Evolutionary conservation across 2,888 invertebrate species (phyloP), one percentile per base, ranked within the genome.

Genomic region (Cheilosia vulpina): DNA sequence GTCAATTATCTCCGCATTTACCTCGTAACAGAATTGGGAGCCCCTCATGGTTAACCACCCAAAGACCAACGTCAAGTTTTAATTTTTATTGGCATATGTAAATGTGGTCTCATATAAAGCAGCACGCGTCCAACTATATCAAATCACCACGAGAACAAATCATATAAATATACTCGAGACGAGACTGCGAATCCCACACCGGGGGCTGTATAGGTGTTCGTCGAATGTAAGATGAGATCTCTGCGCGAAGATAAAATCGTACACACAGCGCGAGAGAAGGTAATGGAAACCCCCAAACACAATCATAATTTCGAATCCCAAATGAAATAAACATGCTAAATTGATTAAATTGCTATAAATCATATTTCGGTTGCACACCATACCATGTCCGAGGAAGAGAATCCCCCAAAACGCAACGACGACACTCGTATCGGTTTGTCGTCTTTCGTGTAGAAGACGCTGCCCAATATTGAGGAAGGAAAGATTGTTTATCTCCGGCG

Each of bases 341-440:
- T 90, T 90, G 90, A 91, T 91, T 90, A 90, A 90, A 90, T 89
- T 88, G 89, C 90, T 90, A 91, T 91, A 90, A 91, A 91, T 91
- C 91, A 91, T 91, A 90, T 76, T 85, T 84, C 47, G 69, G 79
- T 53, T 78, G 66, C 34, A 45, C 53, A 21, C 43, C 41, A 43
- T 15, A 5, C 21, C 17, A 34, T 27, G 41, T 43, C 50, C 52
- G 55, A 73, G 73, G 63, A 73, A 63, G 62, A 31, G 43, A 27
- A 55, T 15, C 53, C 34, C 53, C 45, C 31, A 62, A 68, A 58
- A 79, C 43, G 58, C 27, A 53, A 58, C 52, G 47, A 66, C 52
- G 21, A 73, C 45, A 45, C 69, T 58, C 52, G 45, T 71, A 50
- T 34, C 34, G 47, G 27, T 6, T 27, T 27, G 27, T 27, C 27